Conservation (phyloP, 2,797 vertebrate genomes). For the Propithecus perrieri region DNA sequence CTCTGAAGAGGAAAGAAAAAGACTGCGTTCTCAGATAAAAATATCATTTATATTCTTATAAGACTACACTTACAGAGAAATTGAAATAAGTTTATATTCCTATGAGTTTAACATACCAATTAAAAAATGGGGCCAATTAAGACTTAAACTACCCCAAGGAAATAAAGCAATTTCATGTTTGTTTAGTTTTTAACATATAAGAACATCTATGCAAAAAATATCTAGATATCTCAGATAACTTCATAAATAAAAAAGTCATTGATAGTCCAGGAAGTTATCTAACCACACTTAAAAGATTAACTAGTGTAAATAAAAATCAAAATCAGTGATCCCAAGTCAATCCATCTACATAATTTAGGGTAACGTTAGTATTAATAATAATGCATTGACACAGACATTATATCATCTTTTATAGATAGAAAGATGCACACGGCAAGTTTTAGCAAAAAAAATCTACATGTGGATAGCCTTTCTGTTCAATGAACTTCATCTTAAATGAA, state of each 20-base stretch:
- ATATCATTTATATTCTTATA: neutral
- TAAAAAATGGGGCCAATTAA: neutral
- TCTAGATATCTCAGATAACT: neutral
- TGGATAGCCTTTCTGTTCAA: neutral
- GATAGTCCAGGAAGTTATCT: neutral
- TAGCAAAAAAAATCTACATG: neutral
- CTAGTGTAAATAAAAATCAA: neutral
- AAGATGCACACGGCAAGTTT: neutral
- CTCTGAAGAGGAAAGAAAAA: conserved; percentile 39
- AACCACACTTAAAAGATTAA: neutral
- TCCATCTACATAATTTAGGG: neutral
- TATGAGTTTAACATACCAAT: neutral
- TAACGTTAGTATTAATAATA: neutral
- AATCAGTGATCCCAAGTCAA: neutral
- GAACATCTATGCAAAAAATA: neutral
- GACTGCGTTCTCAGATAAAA: conserved; percentile 22
- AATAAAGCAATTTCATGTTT: neutral
- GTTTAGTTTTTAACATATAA: conserved; percentile 16
- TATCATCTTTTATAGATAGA: neutral
- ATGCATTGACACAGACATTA: neutral
- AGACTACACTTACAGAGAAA: neutral
- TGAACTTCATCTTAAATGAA: neutral
- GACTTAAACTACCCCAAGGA: neutral
- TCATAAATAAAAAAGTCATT: neutral
- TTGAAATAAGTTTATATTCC: neutral